phyloP scores from a whole-genome alignment of 2,797 vertebrate genomes.

The Sebastiscus albofasciatus region DNA sequence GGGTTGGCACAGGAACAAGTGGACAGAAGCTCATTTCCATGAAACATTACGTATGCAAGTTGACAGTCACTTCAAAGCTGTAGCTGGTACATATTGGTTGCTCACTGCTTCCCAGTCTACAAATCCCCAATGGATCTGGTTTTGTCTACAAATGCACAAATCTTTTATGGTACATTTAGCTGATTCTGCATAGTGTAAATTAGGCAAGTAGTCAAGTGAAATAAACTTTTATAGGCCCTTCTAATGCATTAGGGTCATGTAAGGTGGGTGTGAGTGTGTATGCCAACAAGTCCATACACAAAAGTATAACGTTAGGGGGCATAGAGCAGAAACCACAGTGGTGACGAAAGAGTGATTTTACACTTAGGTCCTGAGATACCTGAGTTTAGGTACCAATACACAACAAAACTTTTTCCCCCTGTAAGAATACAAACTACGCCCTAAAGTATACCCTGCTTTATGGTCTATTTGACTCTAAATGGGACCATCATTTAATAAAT shows the following conservation, averaged over 20 bases:
- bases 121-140: background rate
- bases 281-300: background rate
- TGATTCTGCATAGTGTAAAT: slow-evolving; percentile 13
- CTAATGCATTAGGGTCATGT: background rate
- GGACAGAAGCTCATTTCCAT: slow-evolving; percentile 65
- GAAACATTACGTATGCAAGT: slow-evolving; percentile 57
- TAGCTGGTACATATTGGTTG: slow-evolving; percentile 31
- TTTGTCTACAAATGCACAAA: slow-evolving; percentile 28
- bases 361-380: too few relatives aligned
- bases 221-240: background rate
- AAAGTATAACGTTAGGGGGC: background rate
- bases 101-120: slow-evolving; percentile 22
- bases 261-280: background rate
- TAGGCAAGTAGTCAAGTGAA: background rate
- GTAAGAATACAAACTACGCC: too few relatives aligned
- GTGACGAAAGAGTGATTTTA: background rate
- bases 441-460: too few relatives aligned
- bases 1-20: slow-evolving; percentile 64
- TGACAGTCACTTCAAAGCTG: slow-evolving; percentile 65
- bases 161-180: background rate
- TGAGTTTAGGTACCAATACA: too few relatives aligned
- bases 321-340: background rate
- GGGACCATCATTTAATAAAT: too few relatives aligned
- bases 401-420: too few relatives aligned
- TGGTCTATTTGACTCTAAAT: too few relatives aligned